Conservation (phyloP, 2,797 vertebrate genomes). For the Danio kyathit region DNA sequence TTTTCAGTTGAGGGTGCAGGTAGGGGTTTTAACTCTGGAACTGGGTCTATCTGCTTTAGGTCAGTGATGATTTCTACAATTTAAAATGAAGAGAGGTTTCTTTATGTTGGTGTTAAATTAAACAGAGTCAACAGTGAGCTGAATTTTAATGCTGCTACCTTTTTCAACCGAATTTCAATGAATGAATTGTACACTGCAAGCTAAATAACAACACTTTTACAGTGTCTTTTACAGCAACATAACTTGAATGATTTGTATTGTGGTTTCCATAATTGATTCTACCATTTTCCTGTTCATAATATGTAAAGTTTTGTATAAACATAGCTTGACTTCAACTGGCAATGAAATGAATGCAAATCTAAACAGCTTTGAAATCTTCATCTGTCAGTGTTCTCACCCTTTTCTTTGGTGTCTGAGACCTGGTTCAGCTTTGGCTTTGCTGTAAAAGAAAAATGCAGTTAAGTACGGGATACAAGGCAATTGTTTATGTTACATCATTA, state of each 20-base stretch:
- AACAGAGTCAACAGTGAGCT: no score
- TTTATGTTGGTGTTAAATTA: not conserved
- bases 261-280: no score
- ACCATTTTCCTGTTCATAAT: no score
- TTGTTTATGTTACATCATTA: conserved; percentile 30
- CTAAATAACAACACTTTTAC: no score
- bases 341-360: not conserved
- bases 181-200: no score
- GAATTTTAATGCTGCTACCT: no score
- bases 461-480: conserved; percentile 67
- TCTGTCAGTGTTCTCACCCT: conserved; percentile 71
- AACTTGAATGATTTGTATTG: no score
- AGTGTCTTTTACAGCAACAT: no score
- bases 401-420: conserved; percentile 72
- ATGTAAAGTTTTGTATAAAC: no score
- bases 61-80: conserved; percentile 18
- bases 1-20: conserved; percentile 36
- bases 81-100: not conserved
- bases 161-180: no score
- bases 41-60: conserved; percentile 47
- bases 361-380: not conserved
- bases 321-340: not conserved
- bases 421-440: conserved; percentile 73
- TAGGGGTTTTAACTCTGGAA: conserved; percentile 48
- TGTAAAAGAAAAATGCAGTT: conserved; percentile 57